Evolutionary conservation across 2,797 vertebrate genomes (phyloP).

Genomic region (Diglossa cyanea): DNA sequence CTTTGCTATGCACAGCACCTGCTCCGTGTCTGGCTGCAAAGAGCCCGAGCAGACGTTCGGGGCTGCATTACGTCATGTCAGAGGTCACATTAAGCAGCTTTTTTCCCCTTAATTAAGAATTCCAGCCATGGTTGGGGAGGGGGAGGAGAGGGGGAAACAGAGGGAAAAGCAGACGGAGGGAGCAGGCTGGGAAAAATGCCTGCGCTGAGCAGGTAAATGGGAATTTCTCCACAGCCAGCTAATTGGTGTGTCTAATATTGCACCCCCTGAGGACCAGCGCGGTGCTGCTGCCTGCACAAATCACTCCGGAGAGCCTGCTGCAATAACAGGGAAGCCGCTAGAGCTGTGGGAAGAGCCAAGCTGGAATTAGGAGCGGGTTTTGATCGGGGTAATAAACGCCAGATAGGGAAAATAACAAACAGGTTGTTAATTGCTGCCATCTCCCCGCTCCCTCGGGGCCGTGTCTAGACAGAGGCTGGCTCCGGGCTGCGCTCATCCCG

Average conservation of each 20-base stretch:
- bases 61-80: slow-evolving; percentile 46
- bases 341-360: not conserved
- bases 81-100: slow-evolving; percentile 39
- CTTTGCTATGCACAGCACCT: slow-evolving; percentile 40
- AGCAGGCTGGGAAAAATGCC: not conserved
- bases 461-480: not conserved
- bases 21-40: slow-evolving; percentile 27
- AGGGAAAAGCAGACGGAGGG: not conserved
- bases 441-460: not conserved
- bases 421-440: slow-evolving; percentile 13
- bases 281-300: slow-evolving; percentile 50
- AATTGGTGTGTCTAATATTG: slow-evolving; percentile 61
- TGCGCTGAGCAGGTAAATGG: slow-evolving; percentile 27
- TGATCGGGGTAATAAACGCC: not conserved
- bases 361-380: slow-evolving; percentile 19
- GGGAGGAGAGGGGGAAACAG: too few relatives aligned
- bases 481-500: not conserved
- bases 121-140: not conserved
- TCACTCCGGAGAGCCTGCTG: not conserved
- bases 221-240: slow-evolving; percentile 45
- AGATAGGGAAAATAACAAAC: slow-evolving; percentile 7
- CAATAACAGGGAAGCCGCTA: not conserved
- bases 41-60: not conserved
- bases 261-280: slow-evolving; percentile 26
- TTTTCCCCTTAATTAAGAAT: slow-evolving; percentile 26